phyloP scores from a whole-genome alignment of 2,888 invertebrate genomes.

The Dasypolia templi region DNA sequence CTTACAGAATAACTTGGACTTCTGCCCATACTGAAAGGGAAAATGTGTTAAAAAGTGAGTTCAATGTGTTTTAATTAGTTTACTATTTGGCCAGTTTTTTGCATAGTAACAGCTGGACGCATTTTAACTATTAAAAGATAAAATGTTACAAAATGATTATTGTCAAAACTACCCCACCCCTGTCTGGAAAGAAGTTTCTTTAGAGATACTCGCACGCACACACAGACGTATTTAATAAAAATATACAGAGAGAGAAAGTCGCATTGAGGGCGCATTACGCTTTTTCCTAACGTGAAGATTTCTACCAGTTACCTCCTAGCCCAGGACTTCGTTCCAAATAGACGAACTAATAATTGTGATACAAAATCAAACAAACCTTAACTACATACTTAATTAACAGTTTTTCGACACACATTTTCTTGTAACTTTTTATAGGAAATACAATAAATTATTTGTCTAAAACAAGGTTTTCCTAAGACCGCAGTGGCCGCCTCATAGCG shows the following conservation, averaged over 20 bases:
- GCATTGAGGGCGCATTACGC: too few species aligned
- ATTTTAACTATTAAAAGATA: not conserved
- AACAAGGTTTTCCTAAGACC: not conserved
- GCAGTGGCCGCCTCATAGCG: not conserved
- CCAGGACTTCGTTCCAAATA: too few species aligned
- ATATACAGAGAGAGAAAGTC: too few species aligned
- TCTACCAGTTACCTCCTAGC: too few species aligned
- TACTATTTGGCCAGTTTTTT: not conserved
- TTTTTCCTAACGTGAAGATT: too few species aligned
- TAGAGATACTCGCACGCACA: too few species aligned
- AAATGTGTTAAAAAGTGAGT: slow-evolving; percentile 40
- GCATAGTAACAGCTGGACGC: slow-evolving; percentile 3
- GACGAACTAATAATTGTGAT: not conserved
- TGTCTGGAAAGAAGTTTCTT: too few species aligned
- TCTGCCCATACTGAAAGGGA: slow-evolving; percentile 53
- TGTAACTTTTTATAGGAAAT: not conserved
- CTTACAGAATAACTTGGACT: slow-evolving; percentile 38
- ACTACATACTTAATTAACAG: too few species aligned
- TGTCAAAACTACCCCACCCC: too few species aligned
- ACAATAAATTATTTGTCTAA: not conserved
- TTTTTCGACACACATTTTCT: not conserved
- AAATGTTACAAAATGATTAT: not conserved
- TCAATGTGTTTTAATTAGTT: slow-evolving; percentile 12
- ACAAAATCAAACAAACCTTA: not conserved
- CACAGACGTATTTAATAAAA: too few species aligned